Base-by-base conservation (phyloP, 2,113 vertebrate genomes). In the Gavia stellata region DNA sequence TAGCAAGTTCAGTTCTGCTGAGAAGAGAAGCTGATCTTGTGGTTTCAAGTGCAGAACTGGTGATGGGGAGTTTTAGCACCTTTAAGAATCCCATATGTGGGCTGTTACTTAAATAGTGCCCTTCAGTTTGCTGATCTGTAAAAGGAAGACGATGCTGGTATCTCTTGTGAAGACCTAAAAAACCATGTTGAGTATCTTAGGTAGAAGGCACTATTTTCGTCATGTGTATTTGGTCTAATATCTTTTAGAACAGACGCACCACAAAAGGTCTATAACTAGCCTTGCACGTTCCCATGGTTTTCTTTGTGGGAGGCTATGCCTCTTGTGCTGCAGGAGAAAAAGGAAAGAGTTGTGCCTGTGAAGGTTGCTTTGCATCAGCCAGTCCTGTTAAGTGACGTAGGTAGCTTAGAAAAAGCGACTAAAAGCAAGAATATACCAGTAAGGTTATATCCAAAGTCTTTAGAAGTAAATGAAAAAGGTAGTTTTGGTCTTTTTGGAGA, bases 161-260 rank as follows among this genome's bases (percentile, higher is more conserved):
- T 49, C 26, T 66, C 53, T 56, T 81, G 38, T 28, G 28, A 67
- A 55, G 36, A 68, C 28, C 16, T 55, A 38, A 53, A 40, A 81
- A 88, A 58, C 2, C 1, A 0, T 40, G 31, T 47, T 40, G 20
- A 34, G 20, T 65, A 0, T 66, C 33, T 79, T 1, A 0, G 13
- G 16, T 79, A 72, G n/a, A 90, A 81, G 20, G 16, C 1, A 1
- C 28, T 59, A 14, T 34, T 83, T 56, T 13, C 0, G 2, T 49
- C 1, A 0, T 42, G 70, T 73, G 10, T 73, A 38, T 88, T 91
- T 86, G 26, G 3, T 73, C 7, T 34, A 10, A 3, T 56, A 50
- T 25, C 24, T 75, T 68, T 65, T 67, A 53, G 31, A 86, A 78
- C 12, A 73, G 34, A 7, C 3, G 3, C 5, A 55, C 19, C 11